phyloP scores from a whole-genome alignment of 2,113 vertebrate genomes.

The Notechis scutatus region DNA sequence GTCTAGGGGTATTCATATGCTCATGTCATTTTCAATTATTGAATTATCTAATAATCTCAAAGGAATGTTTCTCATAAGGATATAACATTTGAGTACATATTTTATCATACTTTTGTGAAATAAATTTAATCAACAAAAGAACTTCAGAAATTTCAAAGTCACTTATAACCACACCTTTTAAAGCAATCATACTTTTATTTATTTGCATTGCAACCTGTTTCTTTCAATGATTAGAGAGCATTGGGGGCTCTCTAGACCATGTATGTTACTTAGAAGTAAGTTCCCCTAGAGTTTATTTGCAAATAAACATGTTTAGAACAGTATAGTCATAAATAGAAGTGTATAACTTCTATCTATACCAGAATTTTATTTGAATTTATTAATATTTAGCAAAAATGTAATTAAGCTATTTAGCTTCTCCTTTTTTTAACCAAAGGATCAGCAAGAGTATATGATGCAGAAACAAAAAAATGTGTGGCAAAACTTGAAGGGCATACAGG shows the following conservation, averaged over 20 bases:
- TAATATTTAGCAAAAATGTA: constrained; percentile 1
- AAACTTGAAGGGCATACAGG: constrained; percentile 84
- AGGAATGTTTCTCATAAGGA: not conserved
- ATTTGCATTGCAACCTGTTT: not conserved
- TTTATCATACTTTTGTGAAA: not conserved
- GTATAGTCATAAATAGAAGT: no score
- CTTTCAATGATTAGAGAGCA: not conserved
- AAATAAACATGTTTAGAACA: not conserved
- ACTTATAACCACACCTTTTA: not conserved
- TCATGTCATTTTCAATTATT: not conserved
- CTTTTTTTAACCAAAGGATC: constrained; percentile 72
- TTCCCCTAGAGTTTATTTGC: not conserved
- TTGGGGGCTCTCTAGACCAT: not conserved
- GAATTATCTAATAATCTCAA: not conserved
- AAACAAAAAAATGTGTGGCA: constrained; percentile 78
- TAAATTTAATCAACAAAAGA: not conserved
- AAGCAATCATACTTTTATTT: not conserved
- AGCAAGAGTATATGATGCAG: constrained; percentile 79
- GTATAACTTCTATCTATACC: not conserved
- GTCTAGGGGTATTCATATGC: not conserved
- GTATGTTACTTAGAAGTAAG: not conserved
- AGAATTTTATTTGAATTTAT: constrained; percentile 14
- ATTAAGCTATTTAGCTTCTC: not conserved
- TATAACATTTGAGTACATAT: not conserved
- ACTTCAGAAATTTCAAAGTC: not conserved